Evolutionary conservation across 2,797 vertebrate genomes (phyloP), one percentile per base, ranked within the genome.

Genomic region (Rhodeus uyekii): DNA sequence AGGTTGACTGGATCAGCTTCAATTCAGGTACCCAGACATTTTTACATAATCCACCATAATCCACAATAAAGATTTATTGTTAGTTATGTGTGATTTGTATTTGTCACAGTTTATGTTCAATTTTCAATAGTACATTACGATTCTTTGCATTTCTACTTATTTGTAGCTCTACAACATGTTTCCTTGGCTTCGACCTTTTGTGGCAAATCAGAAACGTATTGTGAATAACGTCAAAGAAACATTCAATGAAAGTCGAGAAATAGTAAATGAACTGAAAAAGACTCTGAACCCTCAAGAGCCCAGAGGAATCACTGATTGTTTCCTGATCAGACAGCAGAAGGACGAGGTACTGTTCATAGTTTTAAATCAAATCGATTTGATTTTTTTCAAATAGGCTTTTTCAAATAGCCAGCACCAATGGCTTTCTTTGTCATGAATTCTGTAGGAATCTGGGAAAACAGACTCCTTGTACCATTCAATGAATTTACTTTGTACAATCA

Each of bases 111-210:
- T 2, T 27, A 14, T 38, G n/a, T 58, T 5, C 46, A 55, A 2
- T 7, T 24, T 27, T n/a, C 46, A 53, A 13, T 74, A 12, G 1
- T 7, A 36, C 29, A 55, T 53, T 58, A 12, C 3, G 5, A 58
- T 58, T 58, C 0, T 58, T 58, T 58, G 27, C 2, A 0, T 9
- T 67, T 79, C 10, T 69, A 3, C 7, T 29, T 27, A 0, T 27
- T 74, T 67, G 18, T 36, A 89, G 90, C 27, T 90, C 5, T 89
- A 89, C 76, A 89, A 90, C 74, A 80, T 84, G 34, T 88, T 87
- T 67, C 90, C 88, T 0, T 82, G 86, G 85, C 71, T 89, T 75
- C 76, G 85, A 5, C 39, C 32, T 3, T 85, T 81, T 27, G 7
- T 89, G 22, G 60, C 16, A 14, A 46, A 65, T n/a, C 80, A 69